Conservation (phyloP, 2,113 vertebrate species). For the Tautogolabrus adspersus region DNA sequence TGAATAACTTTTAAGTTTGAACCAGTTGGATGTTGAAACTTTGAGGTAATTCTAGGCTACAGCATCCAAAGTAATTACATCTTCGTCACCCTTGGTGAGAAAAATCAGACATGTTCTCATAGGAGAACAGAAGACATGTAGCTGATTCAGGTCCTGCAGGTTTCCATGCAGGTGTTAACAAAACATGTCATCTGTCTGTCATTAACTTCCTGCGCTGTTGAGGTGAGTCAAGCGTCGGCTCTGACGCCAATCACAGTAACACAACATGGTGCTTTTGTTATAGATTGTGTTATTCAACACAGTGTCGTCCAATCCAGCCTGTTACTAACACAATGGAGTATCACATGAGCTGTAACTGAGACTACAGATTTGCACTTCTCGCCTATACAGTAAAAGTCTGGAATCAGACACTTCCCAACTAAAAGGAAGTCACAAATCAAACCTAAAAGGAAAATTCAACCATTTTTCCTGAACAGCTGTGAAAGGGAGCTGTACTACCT, state of each 20-base stretch:
- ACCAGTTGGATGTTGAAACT: not conserved
- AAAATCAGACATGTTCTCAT: constrained; percentile 60
- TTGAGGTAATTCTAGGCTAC: constrained; percentile 4
- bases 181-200: constrained; percentile 27
- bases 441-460: constrained; percentile 26
- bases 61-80: constrained; percentile 18
- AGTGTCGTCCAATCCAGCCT: not conserved
- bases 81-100: constrained; percentile 6
- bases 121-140: constrained; percentile 14
- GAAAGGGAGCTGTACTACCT: constrained; percentile 10
- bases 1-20: not conserved
- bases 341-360: constrained; percentile 20
- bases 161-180: constrained; percentile 53
- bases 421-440: constrained; percentile 55
- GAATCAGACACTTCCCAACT: constrained; percentile 14
- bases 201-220: constrained; percentile 19
- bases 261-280: constrained; percentile 18
- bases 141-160: constrained; percentile 34
- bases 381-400: constrained; percentile 2
- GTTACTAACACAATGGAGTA: not conserved
- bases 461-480: constrained; percentile 33
- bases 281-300: constrained; percentile 18
- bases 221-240: constrained; percentile 27
- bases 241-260: not conserved
- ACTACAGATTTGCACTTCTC: constrained; percentile 5